Base-by-base conservation (phyloP, 2,113 vertebrate genomes). In the Abramis brama region DNA sequence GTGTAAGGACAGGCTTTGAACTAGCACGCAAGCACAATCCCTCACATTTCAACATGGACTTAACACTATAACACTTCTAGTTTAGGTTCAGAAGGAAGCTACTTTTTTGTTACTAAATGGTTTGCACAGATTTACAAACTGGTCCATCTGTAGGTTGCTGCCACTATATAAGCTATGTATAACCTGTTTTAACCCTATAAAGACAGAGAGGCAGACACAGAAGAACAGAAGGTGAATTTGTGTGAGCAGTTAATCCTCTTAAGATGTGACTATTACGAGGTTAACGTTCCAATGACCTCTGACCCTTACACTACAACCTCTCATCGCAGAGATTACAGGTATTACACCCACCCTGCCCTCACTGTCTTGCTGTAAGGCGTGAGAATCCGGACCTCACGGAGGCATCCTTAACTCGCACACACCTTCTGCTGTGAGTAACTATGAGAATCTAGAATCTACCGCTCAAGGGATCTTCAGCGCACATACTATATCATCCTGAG, bases 41-140 rank as follows among this genome's bases (percentile, higher is more conserved):
- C 30, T 82, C 43, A 70, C 80, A 82, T 82, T 82, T 71, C 80
- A 82, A 50, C 81, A 57, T 17, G 64, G 47, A 71, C 81, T 71
- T 39, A 55, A 73, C 66, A 73, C 50, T 25, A 77, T 77, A 33
- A 77, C 75, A 55, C 27, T 55, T 77, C 27, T 75, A 55, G 50
- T 77, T 77, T 55, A 30, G 17, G 25, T 30, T 66, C 43, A 82
- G 25, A 82, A 5, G 13, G 6, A 70, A 68, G 19, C 9, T 19
- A 4, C 5, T 33, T 80, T 79, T 64, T 80, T 33, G 47, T 55
- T 6, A 79, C 21, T 11, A 79, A 64, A 45, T 47, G 15, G 59
- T 27, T 80, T 82, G 50, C 39, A 23, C 33, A 27, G 62, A 50
- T 82, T 52, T 12, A 27, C 27, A 23, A 6, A 70, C 21, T 55